Conservation (phyloP, 1,140 invertebrate species). For the Drosophila funebris region DNA sequence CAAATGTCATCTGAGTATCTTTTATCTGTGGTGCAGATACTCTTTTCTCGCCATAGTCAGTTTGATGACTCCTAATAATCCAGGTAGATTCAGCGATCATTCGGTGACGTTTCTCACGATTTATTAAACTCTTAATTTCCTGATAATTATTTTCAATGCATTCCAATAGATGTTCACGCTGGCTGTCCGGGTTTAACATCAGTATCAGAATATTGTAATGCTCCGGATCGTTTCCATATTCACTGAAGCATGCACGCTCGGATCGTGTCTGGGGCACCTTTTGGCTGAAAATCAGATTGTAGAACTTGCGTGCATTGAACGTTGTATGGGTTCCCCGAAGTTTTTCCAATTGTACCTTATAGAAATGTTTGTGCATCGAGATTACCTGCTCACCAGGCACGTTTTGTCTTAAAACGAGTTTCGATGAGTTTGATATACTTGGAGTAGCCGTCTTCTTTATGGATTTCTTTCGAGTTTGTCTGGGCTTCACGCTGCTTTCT, state of each 20-base stretch:
- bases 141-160: conserved; percentile 21
- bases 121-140: neutral
- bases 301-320: neutral
- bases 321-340: neutral
- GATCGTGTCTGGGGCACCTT: neutral
- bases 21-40: neutral
- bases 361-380: conserved; percentile 8
- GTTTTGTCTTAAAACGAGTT: too few relatives aligned
- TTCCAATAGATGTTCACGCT: neutral
- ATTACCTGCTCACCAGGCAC: neutral
- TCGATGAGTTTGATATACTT: too few relatives aligned
- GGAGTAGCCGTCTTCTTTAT: too few relatives aligned
- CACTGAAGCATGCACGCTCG: conserved; percentile 1
- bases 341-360: neutral
- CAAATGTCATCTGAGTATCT: neutral
- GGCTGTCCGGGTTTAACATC: neutral
- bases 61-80: neutral
- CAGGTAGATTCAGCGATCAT: neutral
- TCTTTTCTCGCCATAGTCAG: neutral
- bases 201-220: conserved; percentile 37
- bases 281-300: conserved; percentile 2
- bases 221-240: conserved; percentile 22
- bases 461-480: too few relatives aligned
- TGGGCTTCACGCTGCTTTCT: neutral
- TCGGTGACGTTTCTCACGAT: neutral